Evolutionary conservation across 2,797 vertebrate species (phyloP).

Genomic region (Sebastes oblongus): DNA sequence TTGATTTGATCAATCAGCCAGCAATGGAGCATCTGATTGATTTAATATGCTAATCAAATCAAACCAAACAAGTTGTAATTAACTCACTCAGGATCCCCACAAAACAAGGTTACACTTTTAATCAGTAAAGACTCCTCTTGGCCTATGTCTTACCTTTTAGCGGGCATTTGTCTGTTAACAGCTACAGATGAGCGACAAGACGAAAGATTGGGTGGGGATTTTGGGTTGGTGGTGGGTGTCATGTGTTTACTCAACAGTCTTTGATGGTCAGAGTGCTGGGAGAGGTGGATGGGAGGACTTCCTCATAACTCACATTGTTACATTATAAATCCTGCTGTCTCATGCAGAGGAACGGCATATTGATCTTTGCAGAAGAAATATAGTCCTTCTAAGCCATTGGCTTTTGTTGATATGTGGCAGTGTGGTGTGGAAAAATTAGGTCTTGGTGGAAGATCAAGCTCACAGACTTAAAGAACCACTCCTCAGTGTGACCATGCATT

Average conservation of each 20-base stretch:
- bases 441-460: conserved; percentile 15
- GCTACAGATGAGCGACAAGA: background rate
- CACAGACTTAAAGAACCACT: background rate
- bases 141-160: background rate
- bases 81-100: background rate
- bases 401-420: conserved; percentile 62
- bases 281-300: conserved; percentile 27
- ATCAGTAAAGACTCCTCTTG: background rate
- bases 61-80: conserved; percentile 13
- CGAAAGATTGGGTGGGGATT: background rate
- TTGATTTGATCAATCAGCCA: conserved; percentile 31
- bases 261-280: conserved; percentile 14
- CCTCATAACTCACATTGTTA: conserved; percentile 58
- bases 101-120: conserved; percentile 2
- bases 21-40: conserved; percentile 16
- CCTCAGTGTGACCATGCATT: background rate
- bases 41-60: conserved; percentile 28
- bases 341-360: conserved; percentile 65
- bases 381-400: conserved; percentile 50
- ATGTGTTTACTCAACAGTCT: conserved; percentile 13
- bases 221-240: background rate
- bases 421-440: conserved; percentile 27
- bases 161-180: background rate
- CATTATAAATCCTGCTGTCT: conserved; percentile 68
- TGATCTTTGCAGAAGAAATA: conserved; percentile 75